Conservation (phyloP, 2,888 invertebrate genomes). For the Meteorus cinctellus region DNA sequence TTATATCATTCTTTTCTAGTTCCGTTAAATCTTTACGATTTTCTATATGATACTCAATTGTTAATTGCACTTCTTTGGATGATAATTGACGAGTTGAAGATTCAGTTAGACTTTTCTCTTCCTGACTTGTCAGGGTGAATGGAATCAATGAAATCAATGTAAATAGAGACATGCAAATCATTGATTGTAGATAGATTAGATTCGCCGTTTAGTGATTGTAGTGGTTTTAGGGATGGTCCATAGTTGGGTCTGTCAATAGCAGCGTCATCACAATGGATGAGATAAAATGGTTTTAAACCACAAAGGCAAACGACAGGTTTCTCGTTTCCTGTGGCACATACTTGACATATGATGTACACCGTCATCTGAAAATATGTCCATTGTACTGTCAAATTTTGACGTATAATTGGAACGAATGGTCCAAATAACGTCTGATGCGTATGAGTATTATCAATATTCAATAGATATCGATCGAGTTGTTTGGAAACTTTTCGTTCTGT, state of each 20-base stretch:
- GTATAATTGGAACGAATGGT: constrained; percentile 15
- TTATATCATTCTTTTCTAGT: too few relatives aligned
- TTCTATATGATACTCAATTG: too few relatives aligned
- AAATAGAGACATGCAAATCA: constrained; percentile 37
- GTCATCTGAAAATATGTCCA: not conserved
- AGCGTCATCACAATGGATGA: constrained; percentile 40
- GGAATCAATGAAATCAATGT: constrained; percentile 26
- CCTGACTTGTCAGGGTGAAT: not conserved
- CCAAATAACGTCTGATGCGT: not conserved
- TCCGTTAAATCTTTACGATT: too few relatives aligned
- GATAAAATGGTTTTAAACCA: constrained; percentile 34
- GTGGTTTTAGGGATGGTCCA: constrained; percentile 24
- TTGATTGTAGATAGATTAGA: constrained; percentile 41
- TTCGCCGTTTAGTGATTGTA: constrained; percentile 55
- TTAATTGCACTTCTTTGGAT: too few relatives aligned
- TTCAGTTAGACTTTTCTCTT: not conserved
- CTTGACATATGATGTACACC: not conserved
- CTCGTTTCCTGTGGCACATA: constrained; percentile 7
- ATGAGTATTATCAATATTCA: not conserved
- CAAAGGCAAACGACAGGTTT: constrained; percentile 42
- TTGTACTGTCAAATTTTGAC: constrained; percentile 10
- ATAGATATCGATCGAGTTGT: not conserved
- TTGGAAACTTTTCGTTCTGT: not conserved
- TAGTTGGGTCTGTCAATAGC: constrained; percentile 49
- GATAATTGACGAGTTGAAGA: too few relatives aligned